phyloP scores from a whole-genome alignment of 2,888 invertebrate genomes.

The Agapostemon virescens region DNA sequence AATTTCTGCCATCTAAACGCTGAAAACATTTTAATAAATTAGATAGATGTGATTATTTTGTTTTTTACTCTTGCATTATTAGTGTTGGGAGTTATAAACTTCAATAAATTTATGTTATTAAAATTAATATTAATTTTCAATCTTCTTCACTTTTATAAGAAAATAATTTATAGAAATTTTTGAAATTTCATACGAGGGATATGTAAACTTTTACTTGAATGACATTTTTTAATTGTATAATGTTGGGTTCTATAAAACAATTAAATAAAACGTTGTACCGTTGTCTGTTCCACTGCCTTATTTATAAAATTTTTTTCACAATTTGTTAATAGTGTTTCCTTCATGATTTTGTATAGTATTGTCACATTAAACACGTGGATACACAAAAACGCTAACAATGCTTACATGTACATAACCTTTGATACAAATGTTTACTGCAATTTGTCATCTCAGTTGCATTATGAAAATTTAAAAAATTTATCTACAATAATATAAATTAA shows the following conservation, averaged over 20 bases:
- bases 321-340: constrained; percentile 85
- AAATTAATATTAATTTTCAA: background rate
- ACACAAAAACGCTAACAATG: background rate
- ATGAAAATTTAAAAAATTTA: background rate
- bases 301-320: constrained; percentile 87
- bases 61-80: background rate
- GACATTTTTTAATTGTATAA: background rate
- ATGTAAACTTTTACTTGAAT: background rate
- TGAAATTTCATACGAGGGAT: background rate
- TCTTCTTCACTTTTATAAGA: no score
- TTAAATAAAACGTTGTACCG: constrained; percentile 81
- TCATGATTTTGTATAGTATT: constrained; percentile 81
- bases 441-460: background rate
- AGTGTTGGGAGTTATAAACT: background rate
- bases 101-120: background rate
- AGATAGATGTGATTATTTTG: constrained; percentile 3
- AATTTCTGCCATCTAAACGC: constrained; percentile 90
- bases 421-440: background rate
- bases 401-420: constrained; percentile 31
- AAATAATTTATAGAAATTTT: background rate
- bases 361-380: constrained; percentile 30
- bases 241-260: background rate
- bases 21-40: constrained; percentile 78
- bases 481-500: constrained; percentile 7
- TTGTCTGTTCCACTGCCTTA: constrained; percentile 84